Base-by-base conservation (phyloP, 1,140 invertebrate genomes). In the Anadara kagoshimensis region DNA sequence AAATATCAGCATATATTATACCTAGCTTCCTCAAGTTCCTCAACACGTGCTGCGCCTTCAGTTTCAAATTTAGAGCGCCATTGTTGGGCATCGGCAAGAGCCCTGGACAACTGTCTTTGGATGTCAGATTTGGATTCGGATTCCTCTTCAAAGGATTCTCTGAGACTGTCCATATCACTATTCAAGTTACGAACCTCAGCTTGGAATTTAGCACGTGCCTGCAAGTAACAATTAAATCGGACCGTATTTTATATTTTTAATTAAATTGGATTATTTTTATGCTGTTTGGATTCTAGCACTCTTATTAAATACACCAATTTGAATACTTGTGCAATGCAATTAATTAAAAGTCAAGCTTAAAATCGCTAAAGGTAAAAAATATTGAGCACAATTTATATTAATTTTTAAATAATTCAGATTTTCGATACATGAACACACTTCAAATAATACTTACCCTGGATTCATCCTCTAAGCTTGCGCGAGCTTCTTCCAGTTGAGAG, bases 11-110 rank as follows among this genome's bases (percentile, higher is more conserved):
- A 49, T 5, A 41, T 56, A 47, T 65, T 90, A 85, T 65, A 89
- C 93, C 98, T 99, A 85, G 97, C 94, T 90, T 99, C 98, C 89
- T 99, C 98, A 78, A 99, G 93, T 91, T 99, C 98, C 90, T 99
- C 98, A 81, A 96, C 94, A 80, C 96, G 93, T 74, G 97, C 96
- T 76, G 98, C 93, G 86, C 97, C 97, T 91, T 98, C 97, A 84
- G 95, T 95, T 89, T 99, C 97, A 93, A 97, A 98, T 90, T 98
- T 98, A 88, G 95, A 94, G 79, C 97, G 93, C 97, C 97, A 98
- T 61, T 97, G 90, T 91, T 98, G 96, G 49, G 86, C 85, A 67
- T 89, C 98, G 82, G 95, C 96, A 86, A 99, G 98, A 79, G 96
- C 96, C 92, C 99, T 99, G 93, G 95, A 96, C 80, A 99, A 92